Evolutionary conservation across 92 coral and sea anemone genomes (phyloP), one percentile per base, ranked within the genome.

Genomic region (Meandrina meandrites): DNA sequence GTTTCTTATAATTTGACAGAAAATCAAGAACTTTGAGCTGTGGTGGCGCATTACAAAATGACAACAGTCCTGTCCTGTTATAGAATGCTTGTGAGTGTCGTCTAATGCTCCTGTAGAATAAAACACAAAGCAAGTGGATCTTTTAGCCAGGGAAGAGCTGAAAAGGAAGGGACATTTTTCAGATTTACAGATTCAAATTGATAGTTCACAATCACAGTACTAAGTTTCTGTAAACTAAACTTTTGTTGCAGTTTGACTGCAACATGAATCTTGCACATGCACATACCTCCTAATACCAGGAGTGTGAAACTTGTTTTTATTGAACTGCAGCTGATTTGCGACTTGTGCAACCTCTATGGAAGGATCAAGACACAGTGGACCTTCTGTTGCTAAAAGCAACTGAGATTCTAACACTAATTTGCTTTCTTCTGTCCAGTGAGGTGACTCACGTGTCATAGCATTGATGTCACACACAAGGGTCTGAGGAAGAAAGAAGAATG

Each of bases 381-480:
- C 96, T 75, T 95, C 98, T 78, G 99, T 97, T 81, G 98, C 96
- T 79, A 97, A 68, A 13, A 97, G 93, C 82, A 97, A 64, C 85
- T 93, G 94, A 16, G 99, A 93, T 68, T 97, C 99, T 54, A 97
- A 85, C 30, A 88, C 88, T 31, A 97, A 91, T 66, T 97, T 97
- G 76, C 94, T 95, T 74, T 97, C 96, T 64, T 90, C 93, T 66
- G 92, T 92, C 99, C 99, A 97, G 62, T 75, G 82, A 58, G 96
- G 80, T 0, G 87, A 83, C 18, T 93, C 99, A 71, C 95, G 81
- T 15, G 98, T 96, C 90, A 97, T 82, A 2, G 98, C 95, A 91
- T 97, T 97, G n/a, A 97, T 97, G 92, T 97, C 99, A 84, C 97
- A 93, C n/a, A 97, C 92, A 84, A 97, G 93, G 31, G 98, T 97